phyloP scores from a whole-genome alignment of 2,888 invertebrate species.

The Smittia sp. region DNA sequence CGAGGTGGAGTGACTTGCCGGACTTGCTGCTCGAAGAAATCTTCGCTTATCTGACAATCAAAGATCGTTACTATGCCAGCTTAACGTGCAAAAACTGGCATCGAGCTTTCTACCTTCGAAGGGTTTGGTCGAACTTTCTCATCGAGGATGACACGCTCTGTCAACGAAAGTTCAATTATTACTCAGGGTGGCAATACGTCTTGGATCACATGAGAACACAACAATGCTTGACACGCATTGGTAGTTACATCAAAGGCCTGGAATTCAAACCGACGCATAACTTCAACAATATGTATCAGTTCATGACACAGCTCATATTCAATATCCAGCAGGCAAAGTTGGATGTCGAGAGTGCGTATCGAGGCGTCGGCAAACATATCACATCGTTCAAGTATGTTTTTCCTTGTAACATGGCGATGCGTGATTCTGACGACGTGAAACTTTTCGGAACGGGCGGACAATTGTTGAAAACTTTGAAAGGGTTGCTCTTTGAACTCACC shows the following conservation, averaged over 20 bases:
- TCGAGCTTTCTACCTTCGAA: constrained; percentile 67
- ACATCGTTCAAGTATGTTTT: constrained; percentile 67
- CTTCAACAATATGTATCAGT: constrained; percentile 79
- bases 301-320: constrained; percentile 77
- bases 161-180: constrained; percentile 72
- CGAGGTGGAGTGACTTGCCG: constrained; percentile 66
- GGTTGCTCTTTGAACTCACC: constrained; percentile 65
- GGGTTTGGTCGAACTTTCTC: constrained; percentile 72
- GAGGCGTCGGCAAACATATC: constrained; percentile 59
- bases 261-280: constrained; percentile 72
- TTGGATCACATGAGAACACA: constrained; percentile 73
- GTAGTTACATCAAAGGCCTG: constrained; percentile 63
- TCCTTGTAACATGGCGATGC: constrained; percentile 68
- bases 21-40: constrained; percentile 71
- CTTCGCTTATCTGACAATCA: constrained; percentile 64
- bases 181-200: constrained; percentile 76
- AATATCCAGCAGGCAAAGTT: constrained; percentile 60
- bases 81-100: constrained; percentile 60
- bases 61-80: constrained; percentile 55
- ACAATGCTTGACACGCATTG: constrained; percentile 66
- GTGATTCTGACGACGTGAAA: constrained; percentile 60
- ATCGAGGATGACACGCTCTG: constrained; percentile 72
- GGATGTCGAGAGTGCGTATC: constrained; percentile 47
- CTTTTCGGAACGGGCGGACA: constrained; percentile 78
- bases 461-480: constrained; percentile 63